Evolutionary conservation across 2,113 vertebrate genomes (phyloP).

Genomic region (Motacilla tschutschensis): DNA sequence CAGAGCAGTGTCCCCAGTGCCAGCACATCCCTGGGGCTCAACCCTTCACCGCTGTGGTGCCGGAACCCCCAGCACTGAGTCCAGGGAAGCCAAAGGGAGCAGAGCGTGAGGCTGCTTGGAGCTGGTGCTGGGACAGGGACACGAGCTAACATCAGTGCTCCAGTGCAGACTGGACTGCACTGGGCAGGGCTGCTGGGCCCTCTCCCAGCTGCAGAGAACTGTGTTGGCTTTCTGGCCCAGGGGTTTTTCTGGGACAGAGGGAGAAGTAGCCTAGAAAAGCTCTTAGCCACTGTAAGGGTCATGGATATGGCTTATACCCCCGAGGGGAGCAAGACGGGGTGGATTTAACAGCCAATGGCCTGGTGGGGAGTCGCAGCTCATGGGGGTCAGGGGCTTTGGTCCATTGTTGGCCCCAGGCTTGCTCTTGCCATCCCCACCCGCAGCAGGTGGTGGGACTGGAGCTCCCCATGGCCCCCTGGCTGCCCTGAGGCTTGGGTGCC

Average conservation of each 20-base stretch:
- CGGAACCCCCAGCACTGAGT: fast-evolving
- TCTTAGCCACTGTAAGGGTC: not conserved
- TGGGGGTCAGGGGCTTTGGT: not conserved
- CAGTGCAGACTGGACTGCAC: not conserved
- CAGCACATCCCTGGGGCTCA: not conserved
- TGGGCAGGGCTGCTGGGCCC: not conserved
- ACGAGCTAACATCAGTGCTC: fast-evolving
- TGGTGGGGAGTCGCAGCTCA: not conserved
- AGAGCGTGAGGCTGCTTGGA: fast-evolving
- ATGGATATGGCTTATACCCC: conserved; percentile 16
- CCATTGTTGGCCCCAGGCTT: not conserved
- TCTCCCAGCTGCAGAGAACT: not conserved
- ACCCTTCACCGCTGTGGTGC: fast-evolving
- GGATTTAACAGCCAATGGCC: not conserved
- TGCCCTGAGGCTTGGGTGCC: not conserved
- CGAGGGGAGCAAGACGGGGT: fast-evolving
- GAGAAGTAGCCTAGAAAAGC: not conserved
- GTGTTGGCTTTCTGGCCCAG: not conserved
- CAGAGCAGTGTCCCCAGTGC: not conserved
- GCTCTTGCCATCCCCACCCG: not conserved
- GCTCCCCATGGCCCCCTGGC: fast-evolving
- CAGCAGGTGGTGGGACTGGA: not conserved
- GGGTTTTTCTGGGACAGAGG: not conserved
- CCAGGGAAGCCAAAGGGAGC: not conserved
- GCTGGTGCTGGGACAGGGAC: fast-evolving